phyloP scores from a whole-genome alignment of 1,140 invertebrate species.

The Hylaeus volcanicus region DNA sequence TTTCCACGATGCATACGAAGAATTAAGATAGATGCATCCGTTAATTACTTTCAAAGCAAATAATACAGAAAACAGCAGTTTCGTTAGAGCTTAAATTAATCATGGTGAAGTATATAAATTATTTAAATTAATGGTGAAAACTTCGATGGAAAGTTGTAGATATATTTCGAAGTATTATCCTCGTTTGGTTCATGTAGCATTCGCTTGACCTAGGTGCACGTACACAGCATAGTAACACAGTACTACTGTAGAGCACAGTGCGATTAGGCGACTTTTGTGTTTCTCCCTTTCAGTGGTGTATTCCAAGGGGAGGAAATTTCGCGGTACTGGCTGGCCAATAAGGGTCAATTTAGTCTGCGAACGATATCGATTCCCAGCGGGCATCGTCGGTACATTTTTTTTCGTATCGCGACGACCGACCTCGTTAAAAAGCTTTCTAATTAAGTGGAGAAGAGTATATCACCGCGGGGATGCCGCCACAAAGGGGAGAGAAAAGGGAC shows the following conservation, averaged over 20 bases:
- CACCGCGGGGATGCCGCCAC: not conserved
- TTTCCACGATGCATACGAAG: not conserved
- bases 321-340: constrained; percentile 14
- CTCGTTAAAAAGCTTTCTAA: constrained; percentile 73
- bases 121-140: no score
- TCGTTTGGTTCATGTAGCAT: no score
- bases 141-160: not conserved
- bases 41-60: no score
- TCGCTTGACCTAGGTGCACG: no score
- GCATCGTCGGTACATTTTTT: constrained; percentile 50
- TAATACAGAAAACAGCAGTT: no score
- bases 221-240: not conserved
- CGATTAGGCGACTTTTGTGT: not conserved
- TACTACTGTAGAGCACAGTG: no score
- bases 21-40: no score
- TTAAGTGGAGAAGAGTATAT: constrained; percentile 58
- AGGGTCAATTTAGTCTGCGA: constrained; percentile 34
- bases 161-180: not conserved
- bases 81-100: no score
- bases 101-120: no score
- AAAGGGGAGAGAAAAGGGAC: constrained; percentile 9
- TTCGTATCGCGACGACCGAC: constrained; percentile 16
- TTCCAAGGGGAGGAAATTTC: constrained; percentile 9
- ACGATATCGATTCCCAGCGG: constrained; percentile 56
- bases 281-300: not conserved